Base-by-base conservation (phyloP, 2,888 invertebrate genomes). In the Calameuta filiformis region DNA sequence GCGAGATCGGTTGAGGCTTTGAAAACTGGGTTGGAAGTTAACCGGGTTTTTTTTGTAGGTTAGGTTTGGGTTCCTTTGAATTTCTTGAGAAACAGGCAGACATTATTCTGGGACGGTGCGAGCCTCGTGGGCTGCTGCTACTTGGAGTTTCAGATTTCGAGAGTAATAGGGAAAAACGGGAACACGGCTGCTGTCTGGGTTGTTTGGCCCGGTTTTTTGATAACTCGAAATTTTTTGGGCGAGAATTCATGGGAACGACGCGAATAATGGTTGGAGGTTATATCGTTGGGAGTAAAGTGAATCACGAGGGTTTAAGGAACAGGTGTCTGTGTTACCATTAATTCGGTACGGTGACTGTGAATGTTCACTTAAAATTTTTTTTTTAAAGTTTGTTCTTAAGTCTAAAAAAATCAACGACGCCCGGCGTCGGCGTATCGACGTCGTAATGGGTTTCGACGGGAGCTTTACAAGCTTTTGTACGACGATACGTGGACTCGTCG, bases 311-410 rank as follows among this genome's bases (percentile, higher is more conserved):
- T 23, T 56, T 23, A 9, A 56, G 9, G 56, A 9, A 23, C 56
- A 9, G 56, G 56, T 56, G 56, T 15, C 40, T 15, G 4, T 1
- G 40, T 56, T 9, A 9, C 6, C 56, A 2, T 56, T 1, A 23
- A 56, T 23, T 56, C 2, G 2, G 0, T 15, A 15, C 15, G 15
- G 1, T 56, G 0, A 9, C 1, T 1, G 15, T 56, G 56, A 56
- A 23, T 23, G 0, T 56, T 56, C 1, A 56, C n/a, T n/a, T n/a
- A n/a, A 31, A 31, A 31, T 23, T 15, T 15, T 40, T 56, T 56
- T 23, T 56, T 1, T 1, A 2, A 23, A 6, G 1, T 6, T 40
- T 40, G 0, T 0, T 23, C 9, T 23, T 2, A 2, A 1, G 0
- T 23, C 4, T 9, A 0, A 0, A 56, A 56, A 56, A 9, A 56